Evolutionary conservation across 2,888 invertebrate species (phyloP).

Genomic region (Stenodema calcarata): DNA sequence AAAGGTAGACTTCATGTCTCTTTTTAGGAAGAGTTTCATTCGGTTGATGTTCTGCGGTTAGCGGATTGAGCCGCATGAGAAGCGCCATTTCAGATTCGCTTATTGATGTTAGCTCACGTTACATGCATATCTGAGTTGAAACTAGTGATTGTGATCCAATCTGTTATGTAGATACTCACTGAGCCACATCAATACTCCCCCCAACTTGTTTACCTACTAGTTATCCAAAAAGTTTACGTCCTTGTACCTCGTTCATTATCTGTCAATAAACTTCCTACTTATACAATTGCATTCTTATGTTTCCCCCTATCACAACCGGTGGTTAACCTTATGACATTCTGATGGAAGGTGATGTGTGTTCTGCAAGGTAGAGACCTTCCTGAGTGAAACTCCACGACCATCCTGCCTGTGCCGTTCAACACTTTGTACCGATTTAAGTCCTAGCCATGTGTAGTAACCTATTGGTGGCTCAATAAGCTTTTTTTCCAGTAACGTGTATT

Average conservation of each 20-base stretch:
- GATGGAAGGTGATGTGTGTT: not conserved
- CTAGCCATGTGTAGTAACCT: not conserved
- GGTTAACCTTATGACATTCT: not conserved
- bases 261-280: not conserved
- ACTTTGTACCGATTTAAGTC: not conserved
- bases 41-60: no score
- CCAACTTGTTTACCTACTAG: no score
- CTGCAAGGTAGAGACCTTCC: not conserved
- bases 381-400: not conserved
- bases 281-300: not conserved
- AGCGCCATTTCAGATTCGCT: no score
- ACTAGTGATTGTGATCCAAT: no score
- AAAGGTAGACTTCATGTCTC: no score
- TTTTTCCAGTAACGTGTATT: slow-evolving; percentile 31
- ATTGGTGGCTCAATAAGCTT: not conserved
- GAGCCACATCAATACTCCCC: no score
- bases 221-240: not conserved
- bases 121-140: no score
- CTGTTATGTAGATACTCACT: no score
- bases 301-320: not conserved
- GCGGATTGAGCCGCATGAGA: no score
- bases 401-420: not conserved
- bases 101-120: no score
- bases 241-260: not conserved
- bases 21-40: no score